Evolutionary conservation across 2,113 vertebrate species (phyloP).

Genomic region (Manacus vitellinus): DNA sequence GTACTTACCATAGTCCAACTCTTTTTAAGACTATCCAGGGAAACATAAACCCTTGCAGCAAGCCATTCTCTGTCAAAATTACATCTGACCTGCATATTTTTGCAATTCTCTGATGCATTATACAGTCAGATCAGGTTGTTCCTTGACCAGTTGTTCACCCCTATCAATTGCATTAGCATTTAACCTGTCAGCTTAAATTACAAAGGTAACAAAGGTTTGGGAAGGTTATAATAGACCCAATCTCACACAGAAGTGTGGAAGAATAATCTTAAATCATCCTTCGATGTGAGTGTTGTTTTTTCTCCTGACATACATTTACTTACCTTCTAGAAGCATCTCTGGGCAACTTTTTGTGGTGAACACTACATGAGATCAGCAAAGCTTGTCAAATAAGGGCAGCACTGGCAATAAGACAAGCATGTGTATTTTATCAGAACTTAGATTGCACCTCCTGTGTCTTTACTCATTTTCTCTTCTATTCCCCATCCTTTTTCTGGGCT

Average conservation of each 20-base stretch:
- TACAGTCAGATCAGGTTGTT: constrained; percentile 69
- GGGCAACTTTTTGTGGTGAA: neutral
- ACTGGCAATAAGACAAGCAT: neutral
- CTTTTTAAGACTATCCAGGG: constrained; percentile 67
- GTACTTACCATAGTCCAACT: constrained; percentile 62
- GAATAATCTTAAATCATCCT: constrained; percentile 58
- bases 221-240: constrained; percentile 68
- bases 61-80: constrained; percentile 75
- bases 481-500: neutral
- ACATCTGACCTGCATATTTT: constrained; percentile 69
- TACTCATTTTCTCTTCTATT: neutral
- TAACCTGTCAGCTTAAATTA: constrained; percentile 74
- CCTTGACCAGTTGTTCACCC: constrained; percentile 77
- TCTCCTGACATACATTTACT: neutral
- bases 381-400: neutral
- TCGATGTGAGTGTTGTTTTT: constrained; percentile 22
- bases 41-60: constrained; percentile 68
- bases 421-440: neutral
- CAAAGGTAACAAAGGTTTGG: constrained; percentile 72
- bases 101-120: constrained; percentile 70
- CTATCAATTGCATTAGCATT: constrained; percentile 77
- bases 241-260: neutral
- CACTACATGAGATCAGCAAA: neutral
- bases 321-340: constrained; percentile 9
- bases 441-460: neutral